These are phyloP conservation scores for Alces alces DNA, from an alignment of 2,113 vertebrate species.

Conservation along the genomic window DNA sequence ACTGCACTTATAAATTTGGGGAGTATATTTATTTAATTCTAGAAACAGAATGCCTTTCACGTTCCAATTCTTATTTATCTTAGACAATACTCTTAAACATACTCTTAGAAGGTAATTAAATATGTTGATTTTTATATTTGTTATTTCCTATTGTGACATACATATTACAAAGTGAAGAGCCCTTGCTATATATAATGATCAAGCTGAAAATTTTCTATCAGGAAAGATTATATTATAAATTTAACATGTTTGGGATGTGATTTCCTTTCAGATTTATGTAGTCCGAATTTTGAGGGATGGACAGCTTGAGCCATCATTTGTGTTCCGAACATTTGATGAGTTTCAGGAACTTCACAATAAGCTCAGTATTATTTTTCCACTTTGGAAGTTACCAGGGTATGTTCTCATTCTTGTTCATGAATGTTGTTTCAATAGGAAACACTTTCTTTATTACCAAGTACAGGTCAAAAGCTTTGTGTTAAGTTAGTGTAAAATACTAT, in stretches of 20 bases:
- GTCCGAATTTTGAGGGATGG: slow-evolving; percentile 93
- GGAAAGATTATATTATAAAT: slow-evolving; percentile 30
- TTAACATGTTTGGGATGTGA: background rate
- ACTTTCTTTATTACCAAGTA: background rate
- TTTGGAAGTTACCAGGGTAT: slow-evolving; percentile 98
- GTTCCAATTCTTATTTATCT: background rate
- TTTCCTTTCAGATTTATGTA: slow-evolving; percentile 89
- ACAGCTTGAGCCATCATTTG: slow-evolving; percentile 91
- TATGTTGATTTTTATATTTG: background rate
- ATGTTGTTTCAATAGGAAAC: background rate
- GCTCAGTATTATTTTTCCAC: slow-evolving; percentile 93
- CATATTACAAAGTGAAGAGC: slow-evolving; percentile 22
- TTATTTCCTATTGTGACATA: background rate
- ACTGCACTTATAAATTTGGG: slow-evolving; percentile 12
- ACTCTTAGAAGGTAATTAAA: slow-evolving; percentile 1
- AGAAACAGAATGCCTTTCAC: background rate
- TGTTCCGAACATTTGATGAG: slow-evolving; percentile 98
- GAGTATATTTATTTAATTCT: background rate
- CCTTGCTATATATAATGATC: background rate
- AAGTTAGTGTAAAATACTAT: background rate
- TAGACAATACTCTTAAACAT: background rate
- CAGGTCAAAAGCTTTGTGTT: slow-evolving; percentile 23
- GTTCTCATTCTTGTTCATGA: slow-evolving; percentile 18
- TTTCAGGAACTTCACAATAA: slow-evolving; percentile 99
- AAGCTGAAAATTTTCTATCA: background rate